phyloP scores from a whole-genome alignment of 2,797 vertebrate species.

The Poliocrania exsul region DNA sequence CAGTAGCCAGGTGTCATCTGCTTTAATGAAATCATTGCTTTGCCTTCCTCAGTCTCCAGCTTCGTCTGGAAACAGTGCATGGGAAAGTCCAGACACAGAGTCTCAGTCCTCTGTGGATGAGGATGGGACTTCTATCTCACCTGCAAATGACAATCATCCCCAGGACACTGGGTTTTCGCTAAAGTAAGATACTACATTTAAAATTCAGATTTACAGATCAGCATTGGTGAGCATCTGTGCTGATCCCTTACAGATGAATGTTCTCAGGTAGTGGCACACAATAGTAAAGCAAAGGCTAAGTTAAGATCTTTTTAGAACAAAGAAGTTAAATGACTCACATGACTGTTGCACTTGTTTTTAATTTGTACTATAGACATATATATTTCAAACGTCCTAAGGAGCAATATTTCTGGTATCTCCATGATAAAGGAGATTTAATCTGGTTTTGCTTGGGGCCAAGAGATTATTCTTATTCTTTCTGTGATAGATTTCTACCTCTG shows the following conservation, averaged over 20 bases:
- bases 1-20: constrained; percentile 89
- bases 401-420: not conserved
- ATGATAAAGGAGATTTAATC: not conserved
- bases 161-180: constrained; percentile 87
- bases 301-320: not conserved
- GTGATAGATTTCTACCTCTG: not conserved
- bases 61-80: constrained; percentile 52
- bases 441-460: not conserved
- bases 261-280: not conserved
- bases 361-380: not conserved
- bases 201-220: not conserved
- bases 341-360: not conserved
- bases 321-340: not conserved
- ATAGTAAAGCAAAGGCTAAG: not conserved
- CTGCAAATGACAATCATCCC: constrained; percentile 32
- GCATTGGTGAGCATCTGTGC: not conserved
- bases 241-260: not conserved
- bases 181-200: constrained; percentile 78
- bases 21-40: constrained; percentile 87
- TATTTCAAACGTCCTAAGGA: not conserved
- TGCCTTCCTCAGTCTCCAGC: constrained; percentile 74
- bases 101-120: constrained; percentile 48
- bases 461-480: not conserved
- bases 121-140: not conserved
- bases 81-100: constrained; percentile 20